Evolutionary conservation across 2,113 vertebrate species (phyloP), one percentile per base, ranked within the genome.

Genomic region (Machaerirhynchus nigripectus): DNA sequence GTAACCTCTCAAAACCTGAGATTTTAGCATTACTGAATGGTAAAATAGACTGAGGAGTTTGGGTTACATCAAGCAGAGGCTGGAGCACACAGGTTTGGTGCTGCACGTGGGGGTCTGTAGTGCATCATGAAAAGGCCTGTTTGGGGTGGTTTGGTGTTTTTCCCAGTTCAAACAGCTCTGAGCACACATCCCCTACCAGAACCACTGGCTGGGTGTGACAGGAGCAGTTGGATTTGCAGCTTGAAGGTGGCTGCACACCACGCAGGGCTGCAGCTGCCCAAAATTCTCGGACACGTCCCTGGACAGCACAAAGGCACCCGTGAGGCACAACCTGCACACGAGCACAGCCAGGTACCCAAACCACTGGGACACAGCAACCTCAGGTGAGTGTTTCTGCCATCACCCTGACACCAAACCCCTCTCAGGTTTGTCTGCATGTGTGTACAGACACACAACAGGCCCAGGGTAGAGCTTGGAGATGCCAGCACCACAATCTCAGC

Each of bases 351-450:
- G 46, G 16, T 2, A 47, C 39, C 16, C 19, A 13, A 24, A 49
- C 5, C 39, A 22, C 10, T 2, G 0, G 84, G 44, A 35, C 11
- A 77, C 15, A 69, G 28, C 27, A 46, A 23, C 52, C 35, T 23
- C n/a, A 7, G 4, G 3, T 7, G 64, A 68, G 28, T 6, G 6
- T 44, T 83, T 80, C 78, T 39, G 64, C 42, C 27, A 1, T 6
- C 35, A 37, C 42, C 57, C 42, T 37, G 46, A 27, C 28, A 6
- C 3, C 6, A 3, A 52, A 27, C 31, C 6, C 30, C 42, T 28
- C 63, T 33, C 6, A 3, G 22, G 13, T 83, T 47, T n/a, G 14
- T 15, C 40, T 0, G 0, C 2, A 0, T 0, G 1, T 2, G 7
- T 3, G 3, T 20, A 4, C 7, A 13, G 28, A 52, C 19, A 27